phyloP scores from a whole-genome alignment of 2,797 vertebrate genomes.

The Cyprinodon diabolis region DNA sequence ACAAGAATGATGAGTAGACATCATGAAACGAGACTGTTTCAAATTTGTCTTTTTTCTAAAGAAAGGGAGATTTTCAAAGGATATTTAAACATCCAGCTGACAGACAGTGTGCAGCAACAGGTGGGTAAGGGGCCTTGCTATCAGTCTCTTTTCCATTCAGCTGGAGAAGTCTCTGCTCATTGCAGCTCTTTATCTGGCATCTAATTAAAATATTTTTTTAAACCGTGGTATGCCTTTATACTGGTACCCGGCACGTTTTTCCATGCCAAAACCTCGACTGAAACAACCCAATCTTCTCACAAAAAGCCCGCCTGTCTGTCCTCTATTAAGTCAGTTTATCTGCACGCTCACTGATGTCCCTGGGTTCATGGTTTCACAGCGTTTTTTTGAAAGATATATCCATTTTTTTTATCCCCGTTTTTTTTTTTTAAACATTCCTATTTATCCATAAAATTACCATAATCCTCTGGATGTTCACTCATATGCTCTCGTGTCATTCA shows the following conservation, averaged over 20 bases:
- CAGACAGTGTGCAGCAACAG: not conserved
- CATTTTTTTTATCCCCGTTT: conserved; percentile 69
- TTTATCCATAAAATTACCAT: conserved; percentile 84
- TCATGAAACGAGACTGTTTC: not conserved
- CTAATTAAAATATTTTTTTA: not conserved
- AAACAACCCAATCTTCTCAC: not conserved
- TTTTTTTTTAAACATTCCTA: conserved; percentile 71
- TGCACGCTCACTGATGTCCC: conserved; percentile 36
- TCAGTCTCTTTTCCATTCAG: not conserved
- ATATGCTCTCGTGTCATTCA: conserved; percentile 78
- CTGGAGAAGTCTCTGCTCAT: not conserved
- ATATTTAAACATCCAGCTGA: not conserved
- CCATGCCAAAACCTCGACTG: not conserved
- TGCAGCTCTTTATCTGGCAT: not conserved
- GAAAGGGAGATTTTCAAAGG: not conserved
- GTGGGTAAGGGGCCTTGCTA: not conserved
- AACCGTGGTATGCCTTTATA: not conserved
- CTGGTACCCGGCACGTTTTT: no score
- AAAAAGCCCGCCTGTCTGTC: conserved; percentile 6
- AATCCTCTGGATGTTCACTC: conserved; percentile 82
- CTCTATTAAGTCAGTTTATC: conserved; percentile 25
- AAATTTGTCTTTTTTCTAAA: not conserved
- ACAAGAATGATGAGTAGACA: not conserved
- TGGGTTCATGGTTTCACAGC: conserved; percentile 30
- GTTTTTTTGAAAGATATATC: conserved; percentile 46